Base-by-base conservation (phyloP, 2,797 vertebrate genomes). In the Percopsis omiscomaycus region DNA sequence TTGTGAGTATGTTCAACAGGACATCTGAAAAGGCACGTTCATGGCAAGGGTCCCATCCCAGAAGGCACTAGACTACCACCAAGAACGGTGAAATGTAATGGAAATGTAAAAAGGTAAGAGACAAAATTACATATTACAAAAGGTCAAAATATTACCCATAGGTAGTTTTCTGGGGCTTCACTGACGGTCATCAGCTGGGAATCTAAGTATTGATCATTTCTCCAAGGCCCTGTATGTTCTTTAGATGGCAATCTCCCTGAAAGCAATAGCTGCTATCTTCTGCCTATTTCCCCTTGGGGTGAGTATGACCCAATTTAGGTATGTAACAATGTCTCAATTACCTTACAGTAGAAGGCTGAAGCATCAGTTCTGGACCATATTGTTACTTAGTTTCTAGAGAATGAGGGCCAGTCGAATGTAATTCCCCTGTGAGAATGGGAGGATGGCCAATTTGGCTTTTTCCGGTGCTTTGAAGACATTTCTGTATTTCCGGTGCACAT, bases 311-410 rank as follows among this genome's bases (percentile, higher is more conserved):
- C 82, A 85, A 75, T 87, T 88, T 86, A 80, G 79, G 76, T 72
- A 75, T 63, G 76, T 75, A 84, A 87, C 80, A 84, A 88, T 71
- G 77, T 74, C 78, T 86, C 77, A 78, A 82, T 88, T 86, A 87
- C 73, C 74, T 79, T 75, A 81, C 74, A 85, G 86, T 79, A 53
- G 75, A 80, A 71, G 53, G 55, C 55, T 62, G 68, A 83, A 66
- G 69, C 45, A 49, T 71, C 65, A 74, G 61, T 52, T 69, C 73
- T 1, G 12, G 27, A 37, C 5, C 37, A 37, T 9, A 37, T 6
- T 37, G 37, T 37, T 9, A 9, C 37, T 9, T 37, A 6, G 37
- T 37, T 37, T 37, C 37, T 37, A 37, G 9, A 37, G 37, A 37
- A 37, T 37, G 37, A 37, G 2, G 37, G 5, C 37, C 37, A 37